Evolutionary conservation across 2,888 invertebrate genomes (phyloP), one percentile per base, ranked within the genome.

Genomic region (Furcula furcula): DNA sequence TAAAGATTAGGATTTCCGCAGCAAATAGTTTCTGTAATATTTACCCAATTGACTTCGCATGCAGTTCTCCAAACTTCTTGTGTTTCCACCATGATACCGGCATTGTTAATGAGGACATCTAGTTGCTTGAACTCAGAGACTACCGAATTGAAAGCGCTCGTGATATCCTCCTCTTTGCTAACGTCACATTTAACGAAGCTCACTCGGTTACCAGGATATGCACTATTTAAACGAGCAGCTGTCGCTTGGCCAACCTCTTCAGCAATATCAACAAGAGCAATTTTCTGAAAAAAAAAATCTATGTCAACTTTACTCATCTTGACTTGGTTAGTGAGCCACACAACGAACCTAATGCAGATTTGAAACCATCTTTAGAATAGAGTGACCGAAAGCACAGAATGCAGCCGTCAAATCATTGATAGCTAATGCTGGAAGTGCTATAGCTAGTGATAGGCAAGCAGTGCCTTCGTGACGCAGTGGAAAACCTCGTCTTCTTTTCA

Each of bases 51-150:
- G n/a, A 69, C 60, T 21, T 63, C 59, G 29, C 55, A 52, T 4
- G 68, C 50, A 13, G 41, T 63, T 27, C 64, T 58, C 65, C 64
- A 67, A 1, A 45, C 11, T 3, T 46, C 13, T 0, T 59, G 55
- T 0, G 56, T 27, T 36, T 71, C 69, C 25, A 51, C 57, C 55
- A 71, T 58, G 20, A 70, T 59, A 0, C 72, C 71, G 13, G 72
- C 69, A 31, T 71, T 67, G 40, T 71, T 73, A 27, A 73, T 53
- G 14, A 70, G 40, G 14, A 71, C 65, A 14, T 71, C 68, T n/a
- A 70, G 29, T 18, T 41, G 55, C 14, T 53, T 40, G 10, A 63
- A 58, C 12, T 44, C 40, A 1, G 35, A 32, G 4, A 62, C 25
- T 2, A 63, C 55, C 36, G 58, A 37, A 3, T 63, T 34, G 35